Conservation (phyloP, 2,888 invertebrate genomes). For the Ichneumon xanthorius region DNA sequence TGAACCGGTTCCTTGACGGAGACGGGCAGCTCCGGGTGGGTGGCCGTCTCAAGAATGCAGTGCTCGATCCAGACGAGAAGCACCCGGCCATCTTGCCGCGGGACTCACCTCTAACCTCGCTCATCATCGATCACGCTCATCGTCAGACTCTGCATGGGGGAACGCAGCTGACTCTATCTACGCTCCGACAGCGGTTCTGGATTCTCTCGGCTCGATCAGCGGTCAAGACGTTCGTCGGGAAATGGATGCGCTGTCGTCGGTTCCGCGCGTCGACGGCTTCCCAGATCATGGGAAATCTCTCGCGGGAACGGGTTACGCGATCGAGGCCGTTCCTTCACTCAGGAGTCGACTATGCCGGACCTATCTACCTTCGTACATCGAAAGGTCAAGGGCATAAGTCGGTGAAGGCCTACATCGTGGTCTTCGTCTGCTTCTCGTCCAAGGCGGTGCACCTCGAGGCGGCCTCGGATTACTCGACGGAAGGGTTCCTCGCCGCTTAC, state of each 20-base stretch:
- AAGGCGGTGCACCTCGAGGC: conserved; percentile 62
- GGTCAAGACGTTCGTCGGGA: conserved; percentile 28
- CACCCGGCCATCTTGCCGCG: conserved; percentile 12
- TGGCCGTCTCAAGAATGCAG: conserved; percentile 36
- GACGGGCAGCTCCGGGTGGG: conserved; percentile 46
- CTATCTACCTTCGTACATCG: conserved; percentile 7
- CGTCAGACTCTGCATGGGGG: conserved; percentile 15
- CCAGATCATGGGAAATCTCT: conserved; percentile 4
- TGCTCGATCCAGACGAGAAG: conserved; percentile 22
- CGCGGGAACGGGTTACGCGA: neutral
- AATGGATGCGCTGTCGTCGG: neutral
- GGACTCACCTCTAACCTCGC: neutral
- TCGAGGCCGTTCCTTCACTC: conserved; percentile 7
- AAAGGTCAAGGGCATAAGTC: conserved; percentile 3
- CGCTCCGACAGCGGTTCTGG: conserved; percentile 41
- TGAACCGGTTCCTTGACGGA: conserved; percentile 45
- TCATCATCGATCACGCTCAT: conserved; percentile 30
- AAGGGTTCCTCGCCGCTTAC: conserved; percentile 36
- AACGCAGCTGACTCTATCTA: conserved; percentile 29
- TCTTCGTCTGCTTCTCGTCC: conserved; percentile 62
- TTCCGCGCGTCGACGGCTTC: neutral
- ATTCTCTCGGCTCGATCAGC: conserved; percentile 53
- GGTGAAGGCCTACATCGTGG: neutral
- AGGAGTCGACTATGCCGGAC: conserved; percentile 40
- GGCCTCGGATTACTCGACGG: conserved; percentile 24